These are phyloP conservation scores for Ectemnius cavifrons DNA, from an alignment of 2,888 invertebrate genomes.

Conservation along the genomic window DNA sequence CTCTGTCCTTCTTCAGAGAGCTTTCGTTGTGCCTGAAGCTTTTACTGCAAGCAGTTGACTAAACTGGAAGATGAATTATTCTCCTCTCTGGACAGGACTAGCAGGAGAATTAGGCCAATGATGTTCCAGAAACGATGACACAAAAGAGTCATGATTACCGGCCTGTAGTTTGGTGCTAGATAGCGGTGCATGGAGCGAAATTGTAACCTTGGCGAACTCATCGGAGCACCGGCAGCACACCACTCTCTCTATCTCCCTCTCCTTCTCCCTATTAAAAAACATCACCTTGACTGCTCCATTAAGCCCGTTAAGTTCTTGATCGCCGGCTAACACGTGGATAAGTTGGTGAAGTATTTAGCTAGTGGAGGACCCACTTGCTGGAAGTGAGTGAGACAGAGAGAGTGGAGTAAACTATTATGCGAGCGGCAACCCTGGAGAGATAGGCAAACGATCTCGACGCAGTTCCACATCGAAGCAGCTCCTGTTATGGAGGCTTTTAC, in stretches of 20 bases:
- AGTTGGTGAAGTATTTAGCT: conserved; percentile 36
- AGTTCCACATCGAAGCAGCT: neutral
- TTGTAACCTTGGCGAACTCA: conserved; percentile 60
- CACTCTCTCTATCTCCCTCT: too few species aligned
- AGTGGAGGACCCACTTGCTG: neutral
- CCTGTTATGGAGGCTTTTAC: neutral
- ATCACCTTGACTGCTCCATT: conserved; percentile 45
- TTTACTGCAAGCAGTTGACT: too few species aligned
- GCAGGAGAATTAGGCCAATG: too few species aligned
- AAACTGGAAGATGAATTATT: too few species aligned
- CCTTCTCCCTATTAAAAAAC: conserved; percentile 42
- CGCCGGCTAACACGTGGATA: conserved; percentile 37
- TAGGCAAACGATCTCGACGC: neutral
- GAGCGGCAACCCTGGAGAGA: neutral
- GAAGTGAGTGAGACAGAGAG: too few species aligned
- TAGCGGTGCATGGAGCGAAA: conserved; percentile 33
- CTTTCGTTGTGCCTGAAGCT: too few species aligned
- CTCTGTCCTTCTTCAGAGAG: too few species aligned
- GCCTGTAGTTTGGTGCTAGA: neutral
- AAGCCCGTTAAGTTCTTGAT: conserved; percentile 38
- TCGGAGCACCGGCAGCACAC: conserved; percentile 31
- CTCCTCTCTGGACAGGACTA: too few species aligned
- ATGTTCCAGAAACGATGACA: too few species aligned
- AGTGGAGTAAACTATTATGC: neutral
- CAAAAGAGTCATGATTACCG: too few species aligned